A percentile compares a stretch with the other conserved stretches of the same genome.
These are phyloP conservation scores for Rana temporaria DNA, from an alignment of 2,113 vertebrate species.

Conservation along the genomic window DNA sequence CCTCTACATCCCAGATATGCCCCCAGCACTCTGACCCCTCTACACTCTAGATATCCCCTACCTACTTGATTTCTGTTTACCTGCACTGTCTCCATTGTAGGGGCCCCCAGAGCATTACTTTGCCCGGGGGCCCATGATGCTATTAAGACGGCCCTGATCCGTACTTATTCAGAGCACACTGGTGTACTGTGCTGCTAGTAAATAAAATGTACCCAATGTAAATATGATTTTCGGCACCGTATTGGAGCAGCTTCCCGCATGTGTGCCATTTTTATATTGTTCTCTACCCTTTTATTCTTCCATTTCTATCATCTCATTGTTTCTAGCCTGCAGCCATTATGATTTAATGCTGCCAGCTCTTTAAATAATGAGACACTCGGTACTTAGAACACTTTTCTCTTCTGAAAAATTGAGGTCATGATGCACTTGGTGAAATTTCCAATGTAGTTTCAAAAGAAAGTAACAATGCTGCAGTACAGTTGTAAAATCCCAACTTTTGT, in stretches of 20 bases:
- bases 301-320: conserved; percentile 6
- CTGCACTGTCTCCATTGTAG: too few species aligned
- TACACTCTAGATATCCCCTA: too few species aligned
- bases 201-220: conserved; percentile 7
- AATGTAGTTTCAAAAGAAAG: too few species aligned
- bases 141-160: too few species aligned
- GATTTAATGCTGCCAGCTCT: conserved; percentile 12
- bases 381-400: conserved; percentile 6
- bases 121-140: too few species aligned
- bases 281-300: conserved; percentile 8
- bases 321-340: conserved; percentile 9
- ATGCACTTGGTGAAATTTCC: not conserved
- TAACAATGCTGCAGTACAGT: too few species aligned
- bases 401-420: conserved; percentile 12
- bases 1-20: too few species aligned
- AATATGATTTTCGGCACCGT: too few species aligned
- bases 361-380: conserved; percentile 5
- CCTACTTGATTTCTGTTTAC: too few species aligned
- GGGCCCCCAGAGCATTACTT: too few species aligned
- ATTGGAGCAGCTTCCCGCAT: not conserved
- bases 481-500: too few species aligned
- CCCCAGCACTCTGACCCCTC: too few species aligned
- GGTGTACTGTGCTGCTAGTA: not conserved
- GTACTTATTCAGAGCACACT: not conserved
- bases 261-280: not conserved